Evolutionary conservation across 2,888 invertebrate species (phyloP).

Genomic region (Mylabris sibirica): DNA sequence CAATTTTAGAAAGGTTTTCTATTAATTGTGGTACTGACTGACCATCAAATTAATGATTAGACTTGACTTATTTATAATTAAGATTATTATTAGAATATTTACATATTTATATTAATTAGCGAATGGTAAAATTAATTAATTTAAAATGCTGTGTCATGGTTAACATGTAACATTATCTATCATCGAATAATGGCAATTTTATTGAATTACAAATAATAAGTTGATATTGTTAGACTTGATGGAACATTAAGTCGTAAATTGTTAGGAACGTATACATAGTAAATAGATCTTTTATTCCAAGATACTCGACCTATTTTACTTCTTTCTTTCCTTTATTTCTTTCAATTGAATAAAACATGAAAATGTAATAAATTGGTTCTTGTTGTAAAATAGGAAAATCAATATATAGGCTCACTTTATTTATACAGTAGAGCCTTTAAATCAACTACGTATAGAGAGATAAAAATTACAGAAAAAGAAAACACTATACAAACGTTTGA

Average conservation of each 20-base stretch:
- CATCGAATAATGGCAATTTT: background rate
- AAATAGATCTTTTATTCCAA: background rate
- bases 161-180: background rate
- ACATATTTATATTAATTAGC: too few relatives aligned
- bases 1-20: too few relatives aligned
- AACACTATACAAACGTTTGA: too few relatives aligned
- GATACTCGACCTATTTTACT: background rate
- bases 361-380: background rate
- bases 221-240: background rate
- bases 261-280: background rate
- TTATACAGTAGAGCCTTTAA: background rate
- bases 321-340: too few relatives aligned
- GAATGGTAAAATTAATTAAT: background rate
- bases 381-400: background rate
- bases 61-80: too few relatives aligned
- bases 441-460: background rate
- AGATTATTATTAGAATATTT: too few relatives aligned
- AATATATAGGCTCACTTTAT: background rate
- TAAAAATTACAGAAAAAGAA: too few relatives aligned
- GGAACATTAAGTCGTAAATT: background rate
- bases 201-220: background rate
- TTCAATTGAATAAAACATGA: constrained; percentile 2
- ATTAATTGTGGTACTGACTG: too few relatives aligned
- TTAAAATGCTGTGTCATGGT: background rate
- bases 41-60: too few relatives aligned